phyloP scores from a whole-genome alignment of 2,888 invertebrate genomes.

The Hyalella azteca region DNA sequence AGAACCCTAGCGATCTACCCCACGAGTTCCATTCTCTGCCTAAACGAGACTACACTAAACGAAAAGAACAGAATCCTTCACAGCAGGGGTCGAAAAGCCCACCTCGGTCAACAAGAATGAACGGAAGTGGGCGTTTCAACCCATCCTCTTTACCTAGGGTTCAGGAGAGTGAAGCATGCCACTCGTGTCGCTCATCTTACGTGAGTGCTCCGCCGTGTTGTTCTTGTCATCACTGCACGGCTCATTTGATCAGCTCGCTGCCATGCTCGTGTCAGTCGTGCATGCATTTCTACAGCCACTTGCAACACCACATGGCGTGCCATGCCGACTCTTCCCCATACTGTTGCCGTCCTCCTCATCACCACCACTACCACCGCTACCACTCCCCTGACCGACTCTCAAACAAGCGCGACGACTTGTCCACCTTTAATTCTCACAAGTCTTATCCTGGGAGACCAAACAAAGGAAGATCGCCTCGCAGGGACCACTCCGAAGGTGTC shows the following conservation, averaged over 20 bases:
- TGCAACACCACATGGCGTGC: constrained; percentile 15
- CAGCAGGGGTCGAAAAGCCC: background rate
- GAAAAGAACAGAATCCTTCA: background rate
- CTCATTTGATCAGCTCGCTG: constrained; percentile 16
- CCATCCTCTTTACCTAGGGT: background rate
- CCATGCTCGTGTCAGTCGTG: constrained; percentile 10
- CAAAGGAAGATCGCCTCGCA: background rate
- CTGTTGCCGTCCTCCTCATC: constrained; percentile 37
- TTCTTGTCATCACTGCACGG: constrained; percentile 51
- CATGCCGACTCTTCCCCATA: background rate
- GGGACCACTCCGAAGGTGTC: background rate
- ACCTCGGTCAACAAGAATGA: background rate
- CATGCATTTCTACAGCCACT: constrained; percentile 27
- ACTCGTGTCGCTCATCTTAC: background rate
- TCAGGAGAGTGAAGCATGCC: background rate
- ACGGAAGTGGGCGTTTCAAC: background rate
- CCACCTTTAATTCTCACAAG: constrained; percentile 53
- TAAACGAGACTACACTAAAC: background rate
- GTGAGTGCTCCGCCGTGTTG: constrained; percentile 36
- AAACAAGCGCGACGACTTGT: constrained; percentile 17
- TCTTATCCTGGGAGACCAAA: constrained; percentile 39
- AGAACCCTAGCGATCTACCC: background rate
- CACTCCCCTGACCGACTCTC: background rate
- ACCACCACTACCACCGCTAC: constrained; percentile 38
- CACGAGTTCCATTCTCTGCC: constrained; percentile 50